A percentile compares a stretch with the other conserved stretches of the same genome.
These are phyloP conservation scores for Ectropis grisescens DNA, from an alignment of 1,140 invertebrate genomes.

Conservation along the genomic window DNA sequence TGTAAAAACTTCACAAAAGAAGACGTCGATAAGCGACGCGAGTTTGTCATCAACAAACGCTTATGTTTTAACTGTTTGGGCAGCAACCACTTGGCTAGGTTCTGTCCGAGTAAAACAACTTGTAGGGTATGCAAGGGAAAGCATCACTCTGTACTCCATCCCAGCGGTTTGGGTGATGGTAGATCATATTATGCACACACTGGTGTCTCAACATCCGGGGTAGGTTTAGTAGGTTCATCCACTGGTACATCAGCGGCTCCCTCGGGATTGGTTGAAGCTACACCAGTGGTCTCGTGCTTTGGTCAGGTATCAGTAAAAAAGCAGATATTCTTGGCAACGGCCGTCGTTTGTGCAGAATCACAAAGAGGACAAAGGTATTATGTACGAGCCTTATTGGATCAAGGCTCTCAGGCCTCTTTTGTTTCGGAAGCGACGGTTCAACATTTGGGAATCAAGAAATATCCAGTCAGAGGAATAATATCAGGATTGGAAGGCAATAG, in stretches of 20 bases:
- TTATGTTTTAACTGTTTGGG: slow-evolving; percentile 2
- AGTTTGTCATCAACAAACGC: not conserved
- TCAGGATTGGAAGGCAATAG: slow-evolving; percentile 4
- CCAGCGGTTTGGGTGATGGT: not conserved
- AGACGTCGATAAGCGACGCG: not conserved
- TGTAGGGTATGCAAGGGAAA: not conserved
- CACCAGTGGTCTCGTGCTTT: slow-evolving; percentile 3
- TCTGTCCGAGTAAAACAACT: not conserved
- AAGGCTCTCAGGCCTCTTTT: slow-evolving; percentile 12
- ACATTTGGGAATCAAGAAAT: slow-evolving; percentile 7
- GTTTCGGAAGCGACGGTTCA: slow-evolving; percentile 13
- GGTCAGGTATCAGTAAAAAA: not conserved
- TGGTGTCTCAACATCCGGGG: too few relatives aligned
- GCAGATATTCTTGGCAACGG: not conserved
- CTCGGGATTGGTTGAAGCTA: not conserved
- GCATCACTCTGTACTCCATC: slow-evolving; percentile 5
- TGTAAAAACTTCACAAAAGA: too few relatives aligned
- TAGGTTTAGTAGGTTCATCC: too few relatives aligned
- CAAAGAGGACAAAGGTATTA: not conserved
- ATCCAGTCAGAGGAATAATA: slow-evolving; percentile 1
- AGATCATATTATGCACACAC: not conserved
- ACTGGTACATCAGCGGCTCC: too few relatives aligned
- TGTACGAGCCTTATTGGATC: slow-evolving; percentile 7
- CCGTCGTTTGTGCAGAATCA: not conserved
- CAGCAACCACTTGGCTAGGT: not conserved